These are phyloP conservation scores for Halocaridina rubra DNA, from an alignment of 2,888 invertebrate species.

Conservation along the genomic window DNA sequence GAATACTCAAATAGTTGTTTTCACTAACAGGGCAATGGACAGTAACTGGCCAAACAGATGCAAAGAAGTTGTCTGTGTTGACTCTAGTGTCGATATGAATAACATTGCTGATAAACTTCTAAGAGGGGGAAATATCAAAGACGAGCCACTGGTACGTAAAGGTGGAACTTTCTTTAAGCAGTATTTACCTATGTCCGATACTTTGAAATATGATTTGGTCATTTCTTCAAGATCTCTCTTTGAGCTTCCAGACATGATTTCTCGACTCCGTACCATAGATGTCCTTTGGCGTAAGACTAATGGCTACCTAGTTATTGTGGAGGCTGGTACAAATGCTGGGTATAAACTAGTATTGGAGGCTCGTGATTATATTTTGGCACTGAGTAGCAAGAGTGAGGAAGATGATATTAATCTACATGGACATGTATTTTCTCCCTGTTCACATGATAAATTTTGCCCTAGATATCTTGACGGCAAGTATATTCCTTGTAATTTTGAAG, in stretches of 20 bases:
- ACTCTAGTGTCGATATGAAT: constrained; percentile 47
- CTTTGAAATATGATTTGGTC: constrained; percentile 53
- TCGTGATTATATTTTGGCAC: constrained; percentile 43
- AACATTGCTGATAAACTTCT: constrained; percentile 43
- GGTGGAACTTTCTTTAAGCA: constrained; percentile 44
- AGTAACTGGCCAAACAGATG: constrained; percentile 44
- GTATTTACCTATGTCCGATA: constrained; percentile 49
- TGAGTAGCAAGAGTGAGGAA: constrained; percentile 12
- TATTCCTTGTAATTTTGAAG: constrained; percentile 49
- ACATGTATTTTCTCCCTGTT: constrained; percentile 59
- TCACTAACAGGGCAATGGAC: constrained; percentile 50
- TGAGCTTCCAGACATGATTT: constrained; percentile 38
- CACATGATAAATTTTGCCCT: constrained; percentile 57
- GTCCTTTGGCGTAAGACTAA: constrained; percentile 58
- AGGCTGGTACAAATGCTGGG: constrained; percentile 55
- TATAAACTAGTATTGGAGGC: constrained; percentile 55
- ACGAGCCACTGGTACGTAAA: neutral
- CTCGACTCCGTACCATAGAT: constrained; percentile 49
- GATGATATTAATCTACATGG: neutral
- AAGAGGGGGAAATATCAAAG: constrained; percentile 27
- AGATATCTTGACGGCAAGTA: constrained; percentile 33
- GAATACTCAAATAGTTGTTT: too few species aligned
- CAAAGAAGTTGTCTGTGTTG: constrained; percentile 51
- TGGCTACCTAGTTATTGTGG: constrained; percentile 53
- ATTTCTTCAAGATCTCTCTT: constrained; percentile 44